A percentile compares a stretch with the other conserved stretches of the same genome.
These are phyloP conservation scores for Brotogeris chrysoptera DNA, from an alignment of 2,797 vertebrate genomes.

Conservation along the genomic window DNA sequence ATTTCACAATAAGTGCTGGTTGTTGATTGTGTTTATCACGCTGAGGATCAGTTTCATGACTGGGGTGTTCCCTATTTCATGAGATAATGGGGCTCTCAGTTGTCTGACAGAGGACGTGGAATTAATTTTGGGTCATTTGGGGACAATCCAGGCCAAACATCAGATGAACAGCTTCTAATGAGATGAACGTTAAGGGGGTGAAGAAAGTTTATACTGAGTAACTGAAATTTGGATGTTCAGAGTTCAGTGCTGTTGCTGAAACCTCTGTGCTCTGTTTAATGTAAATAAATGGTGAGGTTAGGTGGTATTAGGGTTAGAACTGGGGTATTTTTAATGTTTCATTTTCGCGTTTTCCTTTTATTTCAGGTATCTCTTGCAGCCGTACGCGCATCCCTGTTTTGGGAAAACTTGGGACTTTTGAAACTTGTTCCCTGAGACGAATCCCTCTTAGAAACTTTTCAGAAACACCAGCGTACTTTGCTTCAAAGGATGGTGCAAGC, in stretches of 20 bases:
- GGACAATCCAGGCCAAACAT: neutral
- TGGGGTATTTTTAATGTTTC: neutral
- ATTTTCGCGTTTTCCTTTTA: conserved; percentile 13
- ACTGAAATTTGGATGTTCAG: neutral
- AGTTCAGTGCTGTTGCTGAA: neutral
- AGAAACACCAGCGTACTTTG: conserved; percentile 86
- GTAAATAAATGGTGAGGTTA: neutral
- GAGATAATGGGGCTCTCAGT: neutral
- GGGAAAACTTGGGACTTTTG: conserved; percentile 82
- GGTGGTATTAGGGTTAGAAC: neutral
- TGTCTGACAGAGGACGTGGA: neutral
- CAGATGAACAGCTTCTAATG: neutral
- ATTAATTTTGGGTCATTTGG: neutral
- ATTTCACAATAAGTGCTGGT: neutral
- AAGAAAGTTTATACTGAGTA: neutral
- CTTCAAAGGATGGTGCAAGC: conserved; percentile 88
- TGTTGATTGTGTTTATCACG: neutral
- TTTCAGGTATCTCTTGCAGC: conserved; percentile 84
- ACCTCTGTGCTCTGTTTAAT: neutral
- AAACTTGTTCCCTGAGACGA: conserved; percentile 76
- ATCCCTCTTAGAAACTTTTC: conserved; percentile 86
- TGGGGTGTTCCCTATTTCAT: neutral
- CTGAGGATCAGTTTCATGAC: neutral
- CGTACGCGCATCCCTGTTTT: conserved; percentile 84
- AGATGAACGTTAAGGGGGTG: neutral